Base-by-base conservation (phyloP, 2,888 invertebrate genomes). In the Hofmannophila pseudospretella region DNA sequence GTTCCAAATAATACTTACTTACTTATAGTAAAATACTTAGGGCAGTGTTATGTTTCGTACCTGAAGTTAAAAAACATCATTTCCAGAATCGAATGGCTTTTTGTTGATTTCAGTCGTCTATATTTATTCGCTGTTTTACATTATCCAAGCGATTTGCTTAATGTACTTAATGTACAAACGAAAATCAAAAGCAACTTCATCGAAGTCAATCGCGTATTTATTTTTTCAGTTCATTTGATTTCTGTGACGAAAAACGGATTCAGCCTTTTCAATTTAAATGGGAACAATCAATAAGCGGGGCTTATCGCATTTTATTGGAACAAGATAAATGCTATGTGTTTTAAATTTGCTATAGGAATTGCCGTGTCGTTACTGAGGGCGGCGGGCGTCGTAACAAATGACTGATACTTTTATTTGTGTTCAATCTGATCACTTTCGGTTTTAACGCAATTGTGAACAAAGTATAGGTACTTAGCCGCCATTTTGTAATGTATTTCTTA, bases 301-400 rank as follows among this genome's bases (percentile, higher is more conserved):
- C 68, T 77, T 78, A 74, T 74, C 71, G 71, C 72, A 65, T 79
- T 76, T 76, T 77, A 63, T 63, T 60, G 60, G 64, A 66, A 71
- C 66, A 69, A 75, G 74, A 77, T 72, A 63, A 68, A 77, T 70
- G 63, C 57, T 58, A 69, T 69, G 68, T 70, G 69, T 77, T 78
- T 78, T 72, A 76, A 81, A 79, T 77, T 71, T 71, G 68, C 70
- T 58, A 62, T 67, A 74, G 70, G 75, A 76, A 74, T 76, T 58
- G 66, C 56, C 53, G 62, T 67, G 65, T 75, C 72, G 69, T 65
- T 65, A 60, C 54, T 65, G 51, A 50, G 49, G 50, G 59, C 53
- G 49, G 51, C 11, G 5, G 23, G 3, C 23, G 54, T 51, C 54
- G 67, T 65, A 59, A 73, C 67, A 70, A 77, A 75, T 61, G 69